Evolutionary conservation across 2,888 invertebrate genomes (phyloP).

Genomic region (Lasioglossum villosulum): DNA sequence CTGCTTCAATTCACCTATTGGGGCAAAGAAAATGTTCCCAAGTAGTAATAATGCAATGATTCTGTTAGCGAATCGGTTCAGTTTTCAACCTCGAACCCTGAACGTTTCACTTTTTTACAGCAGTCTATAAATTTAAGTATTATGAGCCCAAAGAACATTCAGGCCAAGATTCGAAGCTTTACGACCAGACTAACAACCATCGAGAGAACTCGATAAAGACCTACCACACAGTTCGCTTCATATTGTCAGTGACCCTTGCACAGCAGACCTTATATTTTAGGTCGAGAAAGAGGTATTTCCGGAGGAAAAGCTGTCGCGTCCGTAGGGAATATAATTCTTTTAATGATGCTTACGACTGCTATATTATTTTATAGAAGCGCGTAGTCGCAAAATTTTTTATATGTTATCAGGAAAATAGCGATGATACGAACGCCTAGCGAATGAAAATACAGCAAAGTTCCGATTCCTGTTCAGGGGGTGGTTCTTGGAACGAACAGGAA

Average conservation of each 20-base stretch:
- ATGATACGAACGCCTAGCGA: not conserved
- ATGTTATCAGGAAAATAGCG: conserved; percentile 9
- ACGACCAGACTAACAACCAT: conserved; percentile 12
- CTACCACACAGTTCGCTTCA: not conserved
- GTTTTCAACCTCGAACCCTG: not conserved
- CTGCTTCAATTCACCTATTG: not conserved
- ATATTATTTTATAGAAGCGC: not conserved
- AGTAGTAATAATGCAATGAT: not conserved
- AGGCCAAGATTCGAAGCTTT: conserved; percentile 1
- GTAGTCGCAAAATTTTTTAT: not conserved
- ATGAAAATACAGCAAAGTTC: conserved; percentile 11
- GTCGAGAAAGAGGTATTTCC: conserved; percentile 11
- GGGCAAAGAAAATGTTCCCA: not conserved
- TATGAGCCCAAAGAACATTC: not conserved
- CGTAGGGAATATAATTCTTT: not conserved
- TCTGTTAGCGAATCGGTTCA: not conserved
- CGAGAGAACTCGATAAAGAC: conserved; percentile 20
- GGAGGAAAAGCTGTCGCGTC: not conserved
- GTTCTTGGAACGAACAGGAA: no score
- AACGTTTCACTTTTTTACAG: not conserved
- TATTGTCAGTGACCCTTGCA: not conserved
- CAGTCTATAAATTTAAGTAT: conserved; percentile 23
- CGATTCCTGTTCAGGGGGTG: no score
- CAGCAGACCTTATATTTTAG: not conserved
- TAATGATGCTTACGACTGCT: not conserved